Evolutionary conservation across 2,113 vertebrate genomes (phyloP).

Genomic region (Cololabis saira): DNA sequence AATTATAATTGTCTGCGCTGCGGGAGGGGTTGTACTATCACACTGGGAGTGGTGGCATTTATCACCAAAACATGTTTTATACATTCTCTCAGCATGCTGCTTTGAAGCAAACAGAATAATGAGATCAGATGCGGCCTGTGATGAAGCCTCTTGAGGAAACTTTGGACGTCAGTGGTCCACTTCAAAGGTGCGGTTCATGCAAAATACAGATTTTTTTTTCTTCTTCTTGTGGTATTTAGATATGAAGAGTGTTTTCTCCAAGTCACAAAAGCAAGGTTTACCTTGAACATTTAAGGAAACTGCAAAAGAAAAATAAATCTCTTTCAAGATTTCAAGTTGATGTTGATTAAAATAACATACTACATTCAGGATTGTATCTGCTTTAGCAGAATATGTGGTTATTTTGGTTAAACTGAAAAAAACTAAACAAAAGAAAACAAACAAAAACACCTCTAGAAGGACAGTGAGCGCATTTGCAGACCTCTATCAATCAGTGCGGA

Average conservation of each 20-base stretch:
- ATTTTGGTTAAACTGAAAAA: too few relatives aligned
- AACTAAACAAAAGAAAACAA: too few relatives aligned
- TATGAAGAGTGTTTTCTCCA: too few relatives aligned
- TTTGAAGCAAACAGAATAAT: slow-evolving; percentile 7
- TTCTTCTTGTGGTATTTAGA: not conserved
- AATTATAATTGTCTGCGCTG: slow-evolving; percentile 1
- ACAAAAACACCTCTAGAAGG: too few relatives aligned
- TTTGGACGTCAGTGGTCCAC: not conserved
- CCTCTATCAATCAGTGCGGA: too few relatives aligned
- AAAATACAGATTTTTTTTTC: not conserved
- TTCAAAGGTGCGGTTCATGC: not conserved
- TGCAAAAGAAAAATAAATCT: not conserved
- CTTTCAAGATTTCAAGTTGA: not conserved
- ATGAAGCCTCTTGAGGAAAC: slow-evolving; percentile 2
- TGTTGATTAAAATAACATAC: too few relatives aligned
- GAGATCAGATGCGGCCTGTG: not conserved
- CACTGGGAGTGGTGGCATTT: slow-evolving; percentile 8
- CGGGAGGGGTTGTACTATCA: slow-evolving; percentile 5
- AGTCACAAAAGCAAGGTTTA: too few relatives aligned
- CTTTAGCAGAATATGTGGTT: too few relatives aligned
- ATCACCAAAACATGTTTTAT: slow-evolving; percentile 12
- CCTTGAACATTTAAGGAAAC: not conserved
- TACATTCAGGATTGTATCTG: too few relatives aligned
- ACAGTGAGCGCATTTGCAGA: too few relatives aligned
- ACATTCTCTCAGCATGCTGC: slow-evolving; percentile 11